These are phyloP conservation scores for Gari tellinella DNA, from an alignment of 2,888 invertebrate genomes.

Conservation along the genomic window DNA sequence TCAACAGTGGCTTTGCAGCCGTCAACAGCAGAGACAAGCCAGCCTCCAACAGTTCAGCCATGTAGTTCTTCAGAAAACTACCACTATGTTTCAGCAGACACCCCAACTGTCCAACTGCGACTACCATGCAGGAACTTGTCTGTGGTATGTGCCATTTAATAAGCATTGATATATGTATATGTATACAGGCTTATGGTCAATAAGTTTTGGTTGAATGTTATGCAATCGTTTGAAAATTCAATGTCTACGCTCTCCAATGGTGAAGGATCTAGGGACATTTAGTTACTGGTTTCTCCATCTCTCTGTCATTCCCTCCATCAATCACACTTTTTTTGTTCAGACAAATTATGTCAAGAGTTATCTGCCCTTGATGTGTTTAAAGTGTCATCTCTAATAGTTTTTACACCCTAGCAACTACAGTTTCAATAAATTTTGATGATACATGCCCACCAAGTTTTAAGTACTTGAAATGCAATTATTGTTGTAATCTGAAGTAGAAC, in stretches of 20 bases:
- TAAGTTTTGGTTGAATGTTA: conserved; percentile 5
- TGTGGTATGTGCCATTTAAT: conserved; percentile 10
- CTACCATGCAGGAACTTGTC: conserved; percentile 11
- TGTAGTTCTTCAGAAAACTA: conserved; percentile 11
- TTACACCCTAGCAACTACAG: no score
- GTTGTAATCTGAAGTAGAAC: no score
- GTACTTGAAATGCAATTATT: no score
- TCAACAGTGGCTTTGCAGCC: no score
- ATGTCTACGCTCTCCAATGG: no score
- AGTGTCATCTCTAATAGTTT: no score
- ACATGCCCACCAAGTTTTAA: conserved; percentile 7
- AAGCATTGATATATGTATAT: background rate
- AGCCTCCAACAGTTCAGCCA: conserved; percentile 9
- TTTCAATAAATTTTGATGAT: background rate
- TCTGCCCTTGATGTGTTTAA: no score
- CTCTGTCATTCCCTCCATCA: no score
- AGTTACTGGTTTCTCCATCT: no score
- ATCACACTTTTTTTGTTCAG: no score
- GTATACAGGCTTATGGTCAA: background rate
- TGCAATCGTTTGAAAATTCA: background rate
- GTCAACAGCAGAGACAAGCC: conserved; percentile 9
- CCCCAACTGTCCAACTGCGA: conserved; percentile 16
- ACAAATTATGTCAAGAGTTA: no score
- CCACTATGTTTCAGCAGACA: conserved; percentile 11
- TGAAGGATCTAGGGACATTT: no score